A percentile compares a stretch with the other conserved stretches of the same genome.
Evolutionary conservation across 2,888 invertebrate genomes (phyloP).

Genomic region (Phoronis australis): DNA sequence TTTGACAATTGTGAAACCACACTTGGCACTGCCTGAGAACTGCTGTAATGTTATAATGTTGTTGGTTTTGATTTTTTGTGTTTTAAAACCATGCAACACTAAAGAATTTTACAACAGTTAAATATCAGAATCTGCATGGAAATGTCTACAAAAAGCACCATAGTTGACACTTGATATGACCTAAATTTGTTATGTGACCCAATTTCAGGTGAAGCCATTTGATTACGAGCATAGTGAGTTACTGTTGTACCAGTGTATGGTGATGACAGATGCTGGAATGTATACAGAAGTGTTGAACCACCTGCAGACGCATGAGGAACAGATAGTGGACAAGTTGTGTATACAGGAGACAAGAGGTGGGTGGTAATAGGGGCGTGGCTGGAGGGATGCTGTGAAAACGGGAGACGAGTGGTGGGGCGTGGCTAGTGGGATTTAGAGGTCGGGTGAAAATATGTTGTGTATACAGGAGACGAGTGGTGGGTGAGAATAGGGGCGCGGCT

Average conservation of each 20-base stretch:
- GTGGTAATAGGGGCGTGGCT: constrained; percentile 3
- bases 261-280: constrained; percentile 86
- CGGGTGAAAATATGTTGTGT: constrained; percentile 86
- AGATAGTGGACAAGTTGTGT: constrained; percentile 91
- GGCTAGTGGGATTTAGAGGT: background rate
- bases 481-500: constrained; percentile 3
- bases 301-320: constrained; percentile 76
- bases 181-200: too few relatives aligned
- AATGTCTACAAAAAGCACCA: too few relatives aligned
- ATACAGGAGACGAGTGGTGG: constrained; percentile 87
- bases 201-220: constrained; percentile 46
- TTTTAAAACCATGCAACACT: too few relatives aligned
- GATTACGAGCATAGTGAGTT: constrained; percentile 98
- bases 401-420: background rate
- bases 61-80: too few relatives aligned
- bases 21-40: too few relatives aligned
- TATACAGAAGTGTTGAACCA: constrained; percentile 78
- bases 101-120: too few relatives aligned
- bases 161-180: too few relatives aligned
- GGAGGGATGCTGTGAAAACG: background rate
- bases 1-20: too few relatives aligned
- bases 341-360: constrained; percentile 87
- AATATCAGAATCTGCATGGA: too few relatives aligned
- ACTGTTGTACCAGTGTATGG: constrained; percentile 93
- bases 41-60: too few relatives aligned